Conservation (phyloP, 2,888 invertebrate genomes). For the Sminthurides aquaticus region DNA sequence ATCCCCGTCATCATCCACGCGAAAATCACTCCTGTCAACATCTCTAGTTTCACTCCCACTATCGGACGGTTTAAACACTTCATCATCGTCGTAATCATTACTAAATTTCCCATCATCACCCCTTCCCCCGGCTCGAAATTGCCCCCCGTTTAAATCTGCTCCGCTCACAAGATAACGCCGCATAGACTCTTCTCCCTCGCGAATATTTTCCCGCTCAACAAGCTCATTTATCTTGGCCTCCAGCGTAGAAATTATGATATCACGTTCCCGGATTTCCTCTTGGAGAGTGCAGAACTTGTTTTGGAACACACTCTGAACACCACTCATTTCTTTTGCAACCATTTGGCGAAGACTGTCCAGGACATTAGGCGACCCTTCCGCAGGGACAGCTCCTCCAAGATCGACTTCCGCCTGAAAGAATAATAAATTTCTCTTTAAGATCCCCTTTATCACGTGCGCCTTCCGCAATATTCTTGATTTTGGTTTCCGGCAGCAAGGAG, state of each 20-base stretch:
- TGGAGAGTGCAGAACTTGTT: slow-evolving; percentile 64
- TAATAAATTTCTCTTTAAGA: too few species aligned
- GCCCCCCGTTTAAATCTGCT: slow-evolving; percentile 1
- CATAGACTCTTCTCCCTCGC: background rate
- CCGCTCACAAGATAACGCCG: background rate
- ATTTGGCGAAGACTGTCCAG: background rate
- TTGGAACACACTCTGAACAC: slow-evolving; percentile 48
- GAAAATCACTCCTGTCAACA: background rate
- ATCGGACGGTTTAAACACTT: slow-evolving; percentile 35
- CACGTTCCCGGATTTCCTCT: slow-evolving; percentile 69
- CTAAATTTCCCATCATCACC: slow-evolving; percentile 29
- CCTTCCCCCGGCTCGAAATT: background rate
- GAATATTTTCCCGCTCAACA: slow-evolving; percentile 9
- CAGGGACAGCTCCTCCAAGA: too few species aligned
- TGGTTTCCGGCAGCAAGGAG: too few species aligned
- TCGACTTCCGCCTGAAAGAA: too few species aligned
- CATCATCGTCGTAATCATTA: slow-evolving; percentile 48
- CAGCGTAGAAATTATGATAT: slow-evolving; percentile 70
- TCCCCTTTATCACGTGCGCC: too few species aligned
- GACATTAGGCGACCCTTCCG: too few species aligned
- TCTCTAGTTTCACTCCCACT: background rate
- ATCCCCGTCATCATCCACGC: background rate
- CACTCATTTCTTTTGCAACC: slow-evolving; percentile 31
- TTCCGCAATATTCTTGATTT: too few species aligned
- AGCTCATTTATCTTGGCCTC: slow-evolving; percentile 62